phyloP scores from a whole-genome alignment of 2,888 invertebrate genomes.

The Monochamus alternatus region DNA sequence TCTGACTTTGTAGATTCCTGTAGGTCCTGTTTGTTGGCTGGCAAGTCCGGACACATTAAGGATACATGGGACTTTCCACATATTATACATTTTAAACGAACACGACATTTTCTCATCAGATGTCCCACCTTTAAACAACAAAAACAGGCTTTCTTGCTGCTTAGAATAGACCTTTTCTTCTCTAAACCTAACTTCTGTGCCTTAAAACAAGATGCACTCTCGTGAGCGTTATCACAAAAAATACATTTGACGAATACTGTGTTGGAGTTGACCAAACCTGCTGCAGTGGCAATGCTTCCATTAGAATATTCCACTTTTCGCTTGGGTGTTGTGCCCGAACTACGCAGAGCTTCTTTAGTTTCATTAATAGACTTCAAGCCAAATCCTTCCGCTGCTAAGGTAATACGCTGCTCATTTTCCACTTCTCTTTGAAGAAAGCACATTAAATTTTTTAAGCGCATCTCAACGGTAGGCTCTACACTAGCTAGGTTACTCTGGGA shows the following conservation, averaged over 20 bases:
- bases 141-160: not conserved
- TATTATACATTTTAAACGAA: not conserved
- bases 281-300: constrained; percentile 25
- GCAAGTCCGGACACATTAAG: not conserved
- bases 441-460: no score
- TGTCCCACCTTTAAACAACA: not conserved
- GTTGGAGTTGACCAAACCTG: constrained; percentile 37
- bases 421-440: no score
- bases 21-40: not conserved
- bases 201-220: constrained; percentile 46
- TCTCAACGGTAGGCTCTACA: no score
- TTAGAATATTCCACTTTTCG: not conserved
- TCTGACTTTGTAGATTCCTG: no score
- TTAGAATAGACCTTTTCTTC: constrained; percentile 17
- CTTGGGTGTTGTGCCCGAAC: not conserved
- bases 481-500: constrained; percentile 27
- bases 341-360: not conserved
- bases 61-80: not conserved
- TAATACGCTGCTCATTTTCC: no score
- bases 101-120: not conserved
- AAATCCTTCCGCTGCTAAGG: no score
- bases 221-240: constrained; percentile 38
- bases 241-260: constrained; percentile 24
- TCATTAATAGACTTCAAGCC: no score
- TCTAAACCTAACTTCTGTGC: constrained; percentile 18